Evolutionary conservation across 2,113 vertebrate species (phyloP).

Genomic region (Saguinus midas): DNA sequence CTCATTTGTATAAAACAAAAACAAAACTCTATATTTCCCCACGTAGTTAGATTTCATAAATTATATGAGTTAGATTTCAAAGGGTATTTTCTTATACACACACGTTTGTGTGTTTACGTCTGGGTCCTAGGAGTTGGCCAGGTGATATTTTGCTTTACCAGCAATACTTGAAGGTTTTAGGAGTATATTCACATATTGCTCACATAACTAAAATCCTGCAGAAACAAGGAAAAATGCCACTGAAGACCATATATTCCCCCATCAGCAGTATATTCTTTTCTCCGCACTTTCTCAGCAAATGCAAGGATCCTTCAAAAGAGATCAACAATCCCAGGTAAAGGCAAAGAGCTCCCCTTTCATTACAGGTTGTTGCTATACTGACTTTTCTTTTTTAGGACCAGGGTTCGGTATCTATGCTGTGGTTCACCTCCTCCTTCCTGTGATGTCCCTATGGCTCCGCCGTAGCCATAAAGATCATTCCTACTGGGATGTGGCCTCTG

Average conservation of each 20-base stretch:
- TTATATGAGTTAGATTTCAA: not conserved
- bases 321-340: not conserved
- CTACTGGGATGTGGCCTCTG: slow-evolving; percentile 96
- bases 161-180: not conserved
- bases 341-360: not conserved
- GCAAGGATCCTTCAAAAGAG: not conserved
- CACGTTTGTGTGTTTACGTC: not conserved
- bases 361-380: not conserved
- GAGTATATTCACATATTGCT: not conserved
- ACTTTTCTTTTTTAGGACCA: slow-evolving; percentile 86
- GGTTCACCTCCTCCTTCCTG: slow-evolving; percentile 96
- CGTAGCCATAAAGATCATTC: slow-evolving; percentile 95
- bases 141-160: not conserved
- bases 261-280: not conserved
- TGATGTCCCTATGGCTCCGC: slow-evolving; percentile 97
- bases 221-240: not conserved
- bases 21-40: not conserved
- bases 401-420: slow-evolving; percentile 97
- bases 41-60: not conserved
- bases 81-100: not conserved
- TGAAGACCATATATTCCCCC: not conserved
- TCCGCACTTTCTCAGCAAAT: not conserved
- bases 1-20: not conserved
- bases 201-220: not conserved
- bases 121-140: not conserved